phyloP scores from a whole-genome alignment of 2,888 invertebrate genomes.

The Drosophila neoperkinsi region DNA sequence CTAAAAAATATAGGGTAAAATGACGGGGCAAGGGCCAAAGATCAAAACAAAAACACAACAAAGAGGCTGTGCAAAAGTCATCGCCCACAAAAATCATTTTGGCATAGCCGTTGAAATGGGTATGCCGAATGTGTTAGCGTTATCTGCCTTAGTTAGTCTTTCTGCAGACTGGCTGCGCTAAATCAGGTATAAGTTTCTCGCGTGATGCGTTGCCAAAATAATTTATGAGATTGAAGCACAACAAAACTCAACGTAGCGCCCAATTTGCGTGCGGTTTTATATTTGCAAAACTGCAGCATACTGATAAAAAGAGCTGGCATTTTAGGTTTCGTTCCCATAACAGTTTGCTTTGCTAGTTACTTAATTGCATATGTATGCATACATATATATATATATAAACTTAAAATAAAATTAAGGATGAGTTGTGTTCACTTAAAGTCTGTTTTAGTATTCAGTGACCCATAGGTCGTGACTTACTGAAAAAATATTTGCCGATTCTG shows the following conservation, averaged over 20 bases:
- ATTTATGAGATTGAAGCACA: conserved; percentile 82
- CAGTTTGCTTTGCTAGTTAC: conserved; percentile 29
- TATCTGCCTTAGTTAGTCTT: conserved; percentile 59
- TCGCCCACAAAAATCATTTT: conserved; percentile 82
- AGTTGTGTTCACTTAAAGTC: not conserved
- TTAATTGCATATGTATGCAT: conserved; percentile 5
- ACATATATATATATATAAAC: not conserved
- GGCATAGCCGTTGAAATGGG: conserved; percentile 67
- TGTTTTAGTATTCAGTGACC: not conserved
- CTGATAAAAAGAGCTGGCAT: conserved; percentile 31
- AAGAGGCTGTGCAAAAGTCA: conserved; percentile 77
- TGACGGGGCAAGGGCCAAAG: conserved; percentile 67
- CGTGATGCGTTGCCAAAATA: conserved; percentile 85
- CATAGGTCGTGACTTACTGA: not conserved
- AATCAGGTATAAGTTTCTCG: conserved; percentile 75
- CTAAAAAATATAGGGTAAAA: conserved; percentile 68
- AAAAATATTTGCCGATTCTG: not conserved
- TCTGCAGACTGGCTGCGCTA: conserved; percentile 45
- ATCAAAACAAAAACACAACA: conserved; percentile 74
- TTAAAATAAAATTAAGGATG: not conserved
- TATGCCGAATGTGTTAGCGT: conserved; percentile 64
- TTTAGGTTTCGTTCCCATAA: conserved; percentile 41
- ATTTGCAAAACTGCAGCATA: conserved; percentile 33
- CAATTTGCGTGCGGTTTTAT: conserved; percentile 72
- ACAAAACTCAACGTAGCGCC: conserved; percentile 70